Base-by-base conservation (phyloP, 64 coral and sea anemone genomes). In the Pachyseris speciosa region DNA sequence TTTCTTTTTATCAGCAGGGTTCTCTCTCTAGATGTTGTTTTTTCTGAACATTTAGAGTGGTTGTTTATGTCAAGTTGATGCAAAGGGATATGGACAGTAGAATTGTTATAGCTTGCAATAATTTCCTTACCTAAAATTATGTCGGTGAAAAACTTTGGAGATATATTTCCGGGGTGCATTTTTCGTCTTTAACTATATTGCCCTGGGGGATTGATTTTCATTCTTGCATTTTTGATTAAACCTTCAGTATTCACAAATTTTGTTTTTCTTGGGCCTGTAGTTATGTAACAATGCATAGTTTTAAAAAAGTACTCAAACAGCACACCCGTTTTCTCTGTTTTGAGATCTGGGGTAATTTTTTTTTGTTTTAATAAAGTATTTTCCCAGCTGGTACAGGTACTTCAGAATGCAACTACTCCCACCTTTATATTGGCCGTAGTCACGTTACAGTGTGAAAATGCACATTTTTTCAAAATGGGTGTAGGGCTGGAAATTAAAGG, bases 1-100 rank as follows among this genome's bases (percentile, higher is more conserved):
- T 61, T 81, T 60, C 48, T 37, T 24, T 63, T 24, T 25, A 41
- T 40, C 77, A 89, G 74, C 72, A 9, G 55, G 52, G 43, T 37
- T 34, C 86, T 77, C 30, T 42, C 41, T 78, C 25, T 64, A 32
- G 15, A 44, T 59, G 51, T 22, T 75, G 12, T 43, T 75, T 88
- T n/a, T 39, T 17, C n/a, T 55, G 51, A 55, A 19, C 58, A 25
- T 61, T 8, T 16, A 25, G 7, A 5, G 8, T 0, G n/a, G 20
- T 61, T 6, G 58, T 61, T 61, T 6, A 45, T 45, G 43, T 45
- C 4, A 45, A 27, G 5, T 17, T 19, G 20, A 4, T 61, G 20
- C 22, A 55, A 5, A 45, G 43, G 43, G 43, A 45, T 45, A 45
- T 45, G 4, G 11, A 61, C 22, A 61, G 22, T 24, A 6, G 27